Base-by-base conservation (phyloP, 2,797 vertebrate genomes). In the Adrianichthys oophorus region DNA sequence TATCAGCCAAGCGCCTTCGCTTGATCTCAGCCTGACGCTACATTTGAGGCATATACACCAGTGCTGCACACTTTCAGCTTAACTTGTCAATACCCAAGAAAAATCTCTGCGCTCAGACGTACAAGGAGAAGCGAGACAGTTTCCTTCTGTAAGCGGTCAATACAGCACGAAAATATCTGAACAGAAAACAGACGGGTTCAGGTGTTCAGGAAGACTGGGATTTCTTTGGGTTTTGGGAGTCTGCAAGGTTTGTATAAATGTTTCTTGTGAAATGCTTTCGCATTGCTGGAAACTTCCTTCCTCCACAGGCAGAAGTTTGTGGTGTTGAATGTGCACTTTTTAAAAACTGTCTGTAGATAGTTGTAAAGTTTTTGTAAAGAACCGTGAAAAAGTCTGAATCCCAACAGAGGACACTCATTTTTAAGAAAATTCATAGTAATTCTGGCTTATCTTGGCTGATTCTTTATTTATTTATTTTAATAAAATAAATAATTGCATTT, bases 131-230 rank as follows among this genome's bases (percentile, higher is more conserved):
- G 64, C 18, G 24, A 24, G 21, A 56, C 65, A 57, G 61, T 63
- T 65, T 71, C 66, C 70, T 52, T 60, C 65, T 55, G 70, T 1
- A 26, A 41, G 41, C 48, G 2, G 78, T 86, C 84, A 55, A 87
- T 82, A 78, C 13, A 12, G 57, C 62, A 26, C 49, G 59, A 69
- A 59, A 76, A 70, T 65, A 59, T 59, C 19, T 57, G 52, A 68
- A 23, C 46, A 77, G 54, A 76, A 60, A 58, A 57, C 43, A 66
- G 56, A 73, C 19, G 44, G 44, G 42, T 48, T 59, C 21, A 53
- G 48, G 18, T 45, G 52, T 59, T 80, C 26, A 50, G 56, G 50
- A 69, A 55, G 43, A 26, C 23, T 17, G 23, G 45, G 19, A 59
- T 54, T 63, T 67, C 55, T 41, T 10, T 56, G 10, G 41, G 19